phyloP scores from a whole-genome alignment of 2,113 vertebrate genomes.

The Megaceryle torquata region DNA sequence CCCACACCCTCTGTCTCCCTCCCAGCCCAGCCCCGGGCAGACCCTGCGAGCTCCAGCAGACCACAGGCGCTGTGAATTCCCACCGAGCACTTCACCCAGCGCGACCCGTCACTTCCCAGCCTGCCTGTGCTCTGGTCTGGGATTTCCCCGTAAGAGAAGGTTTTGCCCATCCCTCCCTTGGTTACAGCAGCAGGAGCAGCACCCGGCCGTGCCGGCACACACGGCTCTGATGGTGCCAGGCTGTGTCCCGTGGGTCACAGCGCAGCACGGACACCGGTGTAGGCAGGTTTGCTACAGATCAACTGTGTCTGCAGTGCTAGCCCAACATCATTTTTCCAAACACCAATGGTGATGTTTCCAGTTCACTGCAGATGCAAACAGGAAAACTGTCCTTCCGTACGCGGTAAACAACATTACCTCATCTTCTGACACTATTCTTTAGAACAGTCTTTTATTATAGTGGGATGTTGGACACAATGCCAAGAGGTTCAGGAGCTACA shows the following conservation, averaged over 20 bases:
- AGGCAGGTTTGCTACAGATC: background rate
- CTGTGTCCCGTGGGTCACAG: accelerated
- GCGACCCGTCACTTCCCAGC: accelerated
- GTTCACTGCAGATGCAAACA: background rate
- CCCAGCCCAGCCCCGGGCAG: background rate
- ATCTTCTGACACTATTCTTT: background rate
- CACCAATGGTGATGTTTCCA: background rate
- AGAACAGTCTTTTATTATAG: accelerated
- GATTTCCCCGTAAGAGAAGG: accelerated
- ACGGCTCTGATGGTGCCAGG: accelerated
- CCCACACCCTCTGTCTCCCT: background rate
- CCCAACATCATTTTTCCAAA: background rate
- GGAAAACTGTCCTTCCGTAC: slow-evolving; percentile 23
- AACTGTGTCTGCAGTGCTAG: background rate
- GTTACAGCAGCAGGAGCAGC: background rate
- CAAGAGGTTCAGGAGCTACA: background rate
- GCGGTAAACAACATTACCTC: background rate
- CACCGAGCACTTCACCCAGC: background rate
- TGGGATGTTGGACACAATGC: accelerated
- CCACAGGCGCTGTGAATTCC: background rate
- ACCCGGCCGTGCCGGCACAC: accelerated
- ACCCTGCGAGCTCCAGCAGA: background rate
- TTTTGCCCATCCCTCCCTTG: background rate
- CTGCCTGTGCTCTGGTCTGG: background rate
- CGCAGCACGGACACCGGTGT: accelerated